phyloP scores from a whole-genome alignment of 2,888 invertebrate genomes.

The Meteorus cinctellus region DNA sequence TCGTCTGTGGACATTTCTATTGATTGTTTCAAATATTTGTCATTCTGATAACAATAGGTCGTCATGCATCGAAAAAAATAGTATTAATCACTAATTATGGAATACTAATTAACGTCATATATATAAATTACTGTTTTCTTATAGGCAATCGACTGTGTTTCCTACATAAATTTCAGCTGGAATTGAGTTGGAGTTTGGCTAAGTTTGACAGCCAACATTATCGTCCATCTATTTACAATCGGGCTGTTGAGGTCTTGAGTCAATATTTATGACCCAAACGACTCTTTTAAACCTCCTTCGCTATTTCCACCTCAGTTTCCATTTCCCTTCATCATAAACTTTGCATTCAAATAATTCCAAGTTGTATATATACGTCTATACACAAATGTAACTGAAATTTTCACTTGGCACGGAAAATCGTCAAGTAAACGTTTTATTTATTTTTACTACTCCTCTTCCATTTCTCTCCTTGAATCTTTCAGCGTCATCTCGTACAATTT shows the following conservation, averaged over 20 bases:
- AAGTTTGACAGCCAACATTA: slow-evolving; percentile 41
- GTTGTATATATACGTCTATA: not conserved
- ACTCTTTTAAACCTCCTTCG: slow-evolving; percentile 21
- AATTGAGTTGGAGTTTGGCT: slow-evolving; percentile 15
- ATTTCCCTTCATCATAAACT: not conserved
- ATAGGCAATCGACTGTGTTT: slow-evolving; percentile 22
- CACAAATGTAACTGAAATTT: slow-evolving; percentile 9
- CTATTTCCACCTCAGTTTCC: not conserved
- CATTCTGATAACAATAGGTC: not conserved
- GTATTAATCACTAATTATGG: slow-evolving; percentile 1
- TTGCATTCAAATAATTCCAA: not conserved
- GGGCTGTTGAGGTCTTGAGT: slow-evolving; percentile 32
- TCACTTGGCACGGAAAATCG: slow-evolving; percentile 27
- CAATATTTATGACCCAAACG: slow-evolving; percentile 38
- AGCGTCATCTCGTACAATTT: no score
- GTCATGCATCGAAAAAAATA: not conserved
- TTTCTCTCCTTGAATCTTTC: no score
- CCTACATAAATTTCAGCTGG: slow-evolving; percentile 23
- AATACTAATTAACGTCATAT: not conserved
- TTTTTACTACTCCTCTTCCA: not conserved
- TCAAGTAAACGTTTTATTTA: slow-evolving; percentile 35
- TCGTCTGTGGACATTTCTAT: not conserved
- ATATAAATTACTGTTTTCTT: not conserved
- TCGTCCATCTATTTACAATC: slow-evolving; percentile 42
- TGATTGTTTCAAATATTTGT: slow-evolving; percentile 4